Percentiles rank a stretch among this genome's conserved stretches.
phyloP scores from a whole-genome alignment of 2,888 invertebrate species.

The Aromia moschata region DNA sequence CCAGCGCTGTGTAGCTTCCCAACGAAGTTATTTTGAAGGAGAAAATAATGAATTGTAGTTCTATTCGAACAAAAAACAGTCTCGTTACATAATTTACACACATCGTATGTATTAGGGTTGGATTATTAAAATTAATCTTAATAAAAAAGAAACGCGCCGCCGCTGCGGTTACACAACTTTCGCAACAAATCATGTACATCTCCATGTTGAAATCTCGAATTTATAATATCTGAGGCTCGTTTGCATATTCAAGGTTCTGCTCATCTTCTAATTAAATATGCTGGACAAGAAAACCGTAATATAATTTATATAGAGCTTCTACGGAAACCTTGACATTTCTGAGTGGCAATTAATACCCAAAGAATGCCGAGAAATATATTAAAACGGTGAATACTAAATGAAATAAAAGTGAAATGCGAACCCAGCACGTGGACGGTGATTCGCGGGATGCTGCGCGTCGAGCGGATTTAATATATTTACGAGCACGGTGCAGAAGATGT shows the following conservation, averaged over 20 bases:
- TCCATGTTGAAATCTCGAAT: slow-evolving; percentile 33
- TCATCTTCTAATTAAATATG: slow-evolving; percentile 53
- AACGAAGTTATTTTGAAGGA: too few species aligned
- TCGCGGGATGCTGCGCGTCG: not conserved
- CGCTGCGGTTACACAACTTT: slow-evolving; percentile 24
- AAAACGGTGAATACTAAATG: slow-evolving; percentile 39
- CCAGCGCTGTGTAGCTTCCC: too few species aligned
- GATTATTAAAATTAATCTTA: too few species aligned
- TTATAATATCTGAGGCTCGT: slow-evolving; percentile 32
- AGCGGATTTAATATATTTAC: not conserved
- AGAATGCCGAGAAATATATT: slow-evolving; percentile 45
- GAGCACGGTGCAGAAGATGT: too few species aligned
- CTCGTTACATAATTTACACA: too few species aligned
- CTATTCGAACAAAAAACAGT: too few species aligned
- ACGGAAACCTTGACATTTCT: slow-evolving; percentile 55
- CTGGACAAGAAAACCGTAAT: slow-evolving; percentile 51
- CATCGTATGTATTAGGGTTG: too few species aligned
- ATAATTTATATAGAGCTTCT: slow-evolving; percentile 56
- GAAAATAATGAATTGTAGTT: too few species aligned
- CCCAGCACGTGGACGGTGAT: slow-evolving; percentile 22
- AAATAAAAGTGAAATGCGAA: slow-evolving; percentile 36
- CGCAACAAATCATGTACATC: slow-evolving; percentile 32
- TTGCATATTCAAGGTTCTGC: slow-evolving; percentile 42
- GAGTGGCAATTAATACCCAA: slow-evolving; percentile 54
- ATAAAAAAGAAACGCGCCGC: not conserved